Conservation (phyloP, 1,140 invertebrate genomes). For the Holotrichia oblita region DNA sequence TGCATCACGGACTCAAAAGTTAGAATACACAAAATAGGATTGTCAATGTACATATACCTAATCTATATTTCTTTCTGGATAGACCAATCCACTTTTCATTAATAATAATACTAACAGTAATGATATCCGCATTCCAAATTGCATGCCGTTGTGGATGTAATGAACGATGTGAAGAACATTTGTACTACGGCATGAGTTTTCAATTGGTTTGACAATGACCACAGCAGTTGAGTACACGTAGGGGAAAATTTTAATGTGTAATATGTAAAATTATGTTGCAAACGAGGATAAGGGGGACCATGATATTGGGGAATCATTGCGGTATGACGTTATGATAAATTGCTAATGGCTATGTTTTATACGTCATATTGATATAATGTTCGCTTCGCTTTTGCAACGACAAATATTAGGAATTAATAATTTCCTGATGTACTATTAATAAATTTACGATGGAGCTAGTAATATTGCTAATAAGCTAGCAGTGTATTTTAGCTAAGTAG, state of each 20-base stretch:
- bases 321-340: neutral
- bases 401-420: neutral
- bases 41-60: no score
- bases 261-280: neutral
- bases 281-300: neutral
- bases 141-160: neutral
- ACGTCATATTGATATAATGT: neutral
- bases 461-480: no score
- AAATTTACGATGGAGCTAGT: no score
- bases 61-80: neutral
- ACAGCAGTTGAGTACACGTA: neutral
- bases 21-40: no score
- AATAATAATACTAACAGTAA: constrained; percentile 9
- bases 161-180: neutral
- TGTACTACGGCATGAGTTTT: neutral
- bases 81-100: neutral
- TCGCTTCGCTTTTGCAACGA: neutral
- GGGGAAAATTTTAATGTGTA: neutral
- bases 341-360: neutral
- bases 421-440: neutral
- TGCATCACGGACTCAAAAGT: no score
- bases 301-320: neutral
- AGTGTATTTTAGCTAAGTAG: no score
- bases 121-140: neutral
- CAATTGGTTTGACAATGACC: neutral